Evolutionary conservation across 2,113 vertebrate species (phyloP), one percentile per base, ranked within the genome.

Genomic region (Perccottus glenii): DNA sequence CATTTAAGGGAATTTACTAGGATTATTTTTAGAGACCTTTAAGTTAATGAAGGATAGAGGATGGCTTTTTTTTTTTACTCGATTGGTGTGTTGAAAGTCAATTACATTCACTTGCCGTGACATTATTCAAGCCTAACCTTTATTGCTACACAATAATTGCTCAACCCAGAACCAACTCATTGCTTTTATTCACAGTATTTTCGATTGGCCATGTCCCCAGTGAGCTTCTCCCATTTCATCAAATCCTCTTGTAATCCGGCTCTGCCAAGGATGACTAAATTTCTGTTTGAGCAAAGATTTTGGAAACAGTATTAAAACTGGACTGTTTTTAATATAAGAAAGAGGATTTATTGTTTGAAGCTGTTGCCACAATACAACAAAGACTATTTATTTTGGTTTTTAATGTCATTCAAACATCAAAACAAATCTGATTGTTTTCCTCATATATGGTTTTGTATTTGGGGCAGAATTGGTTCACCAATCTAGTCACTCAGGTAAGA

Each of bases 211-310:
- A 27, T 71, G 50, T 55, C 44, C 66, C 71, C 63, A 49, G 35
- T 66, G 73, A 75, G 58, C 71, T 65, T 59, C 66, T 19, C 35
- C 38, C 16, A 55, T 72, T 68, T 80, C 19, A 63, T 73, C 68
- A 85, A 81, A 85, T 87, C 78, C 83, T 74, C 67, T 60, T 11
- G 5, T 88, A 88, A 89, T 84, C 84, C 67, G 50, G 52, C 68
- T 82, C 65, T 72, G 33, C 43, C 38, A 64, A 70, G 60, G 63
- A 83, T 46, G 62, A 84, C 61, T 85, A 81, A 77, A 82, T 80
- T 70, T 70, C 46, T 63, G 67, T 56, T 36, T 47, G 49, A 46
- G 16, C 36, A 51, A 36, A 61, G 33, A 67, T 75, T 77, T 14
- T 51, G 36, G 10, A 6, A 42, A 42, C 49, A 16, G 46, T 51